phyloP scores from a whole-genome alignment of 2,113 vertebrate genomes.

The Bos indicus region DNA sequence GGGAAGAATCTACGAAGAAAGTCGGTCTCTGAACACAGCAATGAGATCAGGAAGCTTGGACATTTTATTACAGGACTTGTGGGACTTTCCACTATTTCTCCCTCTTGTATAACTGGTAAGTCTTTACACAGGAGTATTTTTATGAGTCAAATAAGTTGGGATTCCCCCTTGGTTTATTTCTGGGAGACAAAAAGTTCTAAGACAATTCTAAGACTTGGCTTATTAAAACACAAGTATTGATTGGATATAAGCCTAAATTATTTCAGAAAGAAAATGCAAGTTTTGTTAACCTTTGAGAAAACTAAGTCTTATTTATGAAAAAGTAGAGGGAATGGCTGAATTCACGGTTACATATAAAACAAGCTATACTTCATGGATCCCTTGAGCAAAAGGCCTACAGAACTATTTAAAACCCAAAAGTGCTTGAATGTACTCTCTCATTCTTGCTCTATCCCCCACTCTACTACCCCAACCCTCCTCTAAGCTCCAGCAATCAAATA shows the following conservation, averaged over 20 bases:
- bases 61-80: too few relatives aligned
- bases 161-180: not conserved
- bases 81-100: not conserved
- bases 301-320: not conserved
- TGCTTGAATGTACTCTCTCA: not conserved
- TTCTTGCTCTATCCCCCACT: not conserved
- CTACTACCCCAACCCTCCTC: not conserved
- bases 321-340: not conserved
- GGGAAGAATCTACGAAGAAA: not conserved
- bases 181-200: not conserved
- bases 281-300: not conserved
- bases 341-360: not conserved
- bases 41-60: not conserved
- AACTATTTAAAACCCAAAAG: not conserved
- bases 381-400: not conserved
- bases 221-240: not conserved
- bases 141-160: not conserved
- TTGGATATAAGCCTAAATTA: not conserved
- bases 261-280: not conserved
- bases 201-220: not conserved
- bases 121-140: not conserved
- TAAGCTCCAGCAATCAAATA: not conserved
- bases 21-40: not conserved
- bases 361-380: not conserved
- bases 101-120: not conserved